These are phyloP conservation scores for Megaustenia siamemsis DNA, from an alignment of 2,888 invertebrate species.

Conservation along the genomic window DNA sequence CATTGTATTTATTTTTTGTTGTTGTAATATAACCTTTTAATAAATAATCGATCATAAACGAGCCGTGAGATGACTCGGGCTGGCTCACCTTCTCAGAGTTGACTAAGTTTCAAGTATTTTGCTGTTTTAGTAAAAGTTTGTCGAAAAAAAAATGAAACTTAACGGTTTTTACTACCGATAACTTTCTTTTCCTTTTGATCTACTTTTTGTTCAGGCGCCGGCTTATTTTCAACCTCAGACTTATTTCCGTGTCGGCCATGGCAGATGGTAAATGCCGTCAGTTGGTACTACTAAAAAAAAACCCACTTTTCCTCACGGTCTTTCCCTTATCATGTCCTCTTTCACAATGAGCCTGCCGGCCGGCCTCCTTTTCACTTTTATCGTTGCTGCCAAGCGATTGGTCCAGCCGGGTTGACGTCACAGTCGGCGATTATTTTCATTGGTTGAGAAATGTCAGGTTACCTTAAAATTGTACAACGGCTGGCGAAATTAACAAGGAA, in stretches of 20 bases:
- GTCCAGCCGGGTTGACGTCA: constrained; percentile 34
- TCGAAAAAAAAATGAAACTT: background rate
- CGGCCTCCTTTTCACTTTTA: constrained; percentile 66
- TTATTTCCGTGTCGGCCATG: constrained; percentile 98
- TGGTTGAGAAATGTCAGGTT: constrained; percentile 40
- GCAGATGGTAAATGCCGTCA: constrained; percentile 78
- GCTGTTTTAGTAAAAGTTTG: too few relatives aligned
- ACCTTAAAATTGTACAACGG: constrained; percentile 2
- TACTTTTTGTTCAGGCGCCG: constrained; percentile 79
- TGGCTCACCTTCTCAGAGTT: too few relatives aligned
- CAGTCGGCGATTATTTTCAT: constrained; percentile 14
- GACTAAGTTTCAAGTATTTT: too few relatives aligned
- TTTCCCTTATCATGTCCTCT: constrained; percentile 67
- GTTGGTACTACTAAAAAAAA: constrained; percentile 52
- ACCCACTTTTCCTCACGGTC: constrained; percentile 51
- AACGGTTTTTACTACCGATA: constrained; percentile 66
- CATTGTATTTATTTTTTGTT: too few relatives aligned
- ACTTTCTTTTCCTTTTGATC: constrained; percentile 85
- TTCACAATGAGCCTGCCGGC: constrained; percentile 68
- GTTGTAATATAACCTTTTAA: too few relatives aligned
- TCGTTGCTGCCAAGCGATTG: constrained; percentile 45
- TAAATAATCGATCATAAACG: too few relatives aligned
- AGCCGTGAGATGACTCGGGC: too few relatives aligned
- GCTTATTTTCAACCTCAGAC: constrained; percentile 84
- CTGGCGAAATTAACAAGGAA: background rate